A percentile compares a stretch with the other conserved stretches of the same genome.
Conservation (phyloP, 2,797 vertebrate species). For the Emydoidea blandingii region DNA sequence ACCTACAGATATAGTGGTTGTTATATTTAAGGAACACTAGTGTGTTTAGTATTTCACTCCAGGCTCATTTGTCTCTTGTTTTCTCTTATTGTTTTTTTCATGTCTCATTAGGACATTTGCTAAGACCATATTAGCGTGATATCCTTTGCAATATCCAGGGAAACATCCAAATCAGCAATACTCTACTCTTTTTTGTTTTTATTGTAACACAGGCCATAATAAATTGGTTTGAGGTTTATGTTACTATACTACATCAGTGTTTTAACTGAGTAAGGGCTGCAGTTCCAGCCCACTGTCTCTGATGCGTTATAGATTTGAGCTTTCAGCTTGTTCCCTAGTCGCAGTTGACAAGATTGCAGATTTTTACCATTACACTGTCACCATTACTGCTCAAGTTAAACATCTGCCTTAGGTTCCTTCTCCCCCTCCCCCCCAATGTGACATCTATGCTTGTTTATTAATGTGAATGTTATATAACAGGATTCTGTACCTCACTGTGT, state of each 20-base stretch:
- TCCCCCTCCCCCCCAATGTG: neutral
- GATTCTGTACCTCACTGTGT: neutral
- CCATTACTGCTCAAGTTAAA: neutral
- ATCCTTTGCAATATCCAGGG: neutral
- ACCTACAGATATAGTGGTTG: neutral
- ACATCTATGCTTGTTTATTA: neutral
- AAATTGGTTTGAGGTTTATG: neutral
- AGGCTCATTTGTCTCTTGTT: rapidly evolving
- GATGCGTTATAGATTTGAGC: neutral
- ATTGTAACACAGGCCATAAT: neutral
- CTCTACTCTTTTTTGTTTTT: rapidly evolving
- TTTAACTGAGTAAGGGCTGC: neutral
- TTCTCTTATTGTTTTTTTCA: neutral
- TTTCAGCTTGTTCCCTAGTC: neutral
- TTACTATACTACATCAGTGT: neutral
- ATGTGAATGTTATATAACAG: neutral
- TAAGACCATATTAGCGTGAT: neutral
- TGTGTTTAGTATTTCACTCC: rapidly evolving
- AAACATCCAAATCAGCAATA: neutral
- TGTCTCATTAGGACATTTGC: neutral
- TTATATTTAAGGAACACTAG: rapidly evolving
- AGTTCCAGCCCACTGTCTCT: neutral
- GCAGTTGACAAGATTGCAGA: rapidly evolving
- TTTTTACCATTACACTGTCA: neutral
- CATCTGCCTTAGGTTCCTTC: neutral